A percentile compares a stretch with the other conserved stretches of the same genome.
phyloP scores from a whole-genome alignment of 2,888 invertebrate genomes.

The Parapristionchus giblindavisi region DNA sequence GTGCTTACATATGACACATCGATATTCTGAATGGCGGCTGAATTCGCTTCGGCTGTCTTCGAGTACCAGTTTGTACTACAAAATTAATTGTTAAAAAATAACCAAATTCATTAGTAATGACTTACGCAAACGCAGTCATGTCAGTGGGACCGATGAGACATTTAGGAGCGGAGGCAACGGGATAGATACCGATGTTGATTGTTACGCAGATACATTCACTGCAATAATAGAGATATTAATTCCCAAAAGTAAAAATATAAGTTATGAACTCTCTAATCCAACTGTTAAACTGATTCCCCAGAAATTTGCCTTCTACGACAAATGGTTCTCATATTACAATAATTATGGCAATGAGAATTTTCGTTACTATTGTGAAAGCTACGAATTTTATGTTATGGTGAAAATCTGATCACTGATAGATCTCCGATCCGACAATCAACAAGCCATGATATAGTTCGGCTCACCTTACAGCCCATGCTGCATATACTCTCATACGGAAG shows the following conservation, averaged over 20 bases:
- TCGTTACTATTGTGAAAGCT: too few species aligned
- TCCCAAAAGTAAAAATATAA: too few species aligned
- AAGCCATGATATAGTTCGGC: too few species aligned
- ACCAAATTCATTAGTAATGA: background rate
- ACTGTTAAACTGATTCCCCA: too few species aligned
- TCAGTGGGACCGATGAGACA: conserved; percentile 85
- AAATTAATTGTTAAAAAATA: background rate
- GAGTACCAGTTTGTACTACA: conserved; percentile 4
- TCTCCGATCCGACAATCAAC: too few species aligned
- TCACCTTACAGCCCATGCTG: conserved; percentile 72
- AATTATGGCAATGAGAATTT: too few species aligned
- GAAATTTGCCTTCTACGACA: too few species aligned
- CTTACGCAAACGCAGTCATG: conserved; percentile 56
- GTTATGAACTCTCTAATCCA: too few species aligned
- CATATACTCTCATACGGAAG: conserved; percentile 88
- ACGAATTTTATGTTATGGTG: too few species aligned
- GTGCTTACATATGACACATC: background rate
- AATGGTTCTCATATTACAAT: background rate
- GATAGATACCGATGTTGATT: conserved; percentile 91
- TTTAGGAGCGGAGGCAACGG: conserved; percentile 78
- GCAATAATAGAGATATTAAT: conserved; percentile 35
- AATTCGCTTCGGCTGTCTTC: background rate
- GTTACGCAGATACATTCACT: conserved; percentile 88
- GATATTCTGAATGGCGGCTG: conserved; percentile 24
- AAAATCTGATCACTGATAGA: too few species aligned